These are phyloP conservation scores for Idaea aversata DNA, from an alignment of 2,888 invertebrate genomes.

Conservation along the genomic window DNA sequence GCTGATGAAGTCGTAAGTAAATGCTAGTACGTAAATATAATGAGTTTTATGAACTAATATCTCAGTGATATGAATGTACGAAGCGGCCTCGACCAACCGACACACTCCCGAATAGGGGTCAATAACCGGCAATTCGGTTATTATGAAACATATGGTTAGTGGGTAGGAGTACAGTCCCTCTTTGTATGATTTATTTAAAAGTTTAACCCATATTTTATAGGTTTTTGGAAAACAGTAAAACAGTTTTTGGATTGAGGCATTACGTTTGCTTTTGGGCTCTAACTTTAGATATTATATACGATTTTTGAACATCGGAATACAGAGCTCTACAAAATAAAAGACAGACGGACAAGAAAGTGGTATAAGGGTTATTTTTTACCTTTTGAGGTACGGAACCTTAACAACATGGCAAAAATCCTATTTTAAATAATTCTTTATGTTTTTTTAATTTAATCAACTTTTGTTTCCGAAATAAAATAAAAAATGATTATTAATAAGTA, in stretches of 20 bases:
- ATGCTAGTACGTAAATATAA: neutral
- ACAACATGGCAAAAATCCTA: too few species aligned
- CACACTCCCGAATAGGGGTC: slow-evolving; percentile 65
- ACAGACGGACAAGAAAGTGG: too few species aligned
- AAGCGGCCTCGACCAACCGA: slow-evolving; percentile 75
- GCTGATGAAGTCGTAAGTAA: too few species aligned
- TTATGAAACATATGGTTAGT: slow-evolving; percentile 44
- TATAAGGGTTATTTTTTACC: too few species aligned
- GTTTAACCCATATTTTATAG: neutral
- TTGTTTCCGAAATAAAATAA: too few species aligned
- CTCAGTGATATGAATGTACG: slow-evolving; percentile 56
- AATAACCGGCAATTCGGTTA: slow-evolving; percentile 68
- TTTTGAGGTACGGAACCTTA: too few species aligned
- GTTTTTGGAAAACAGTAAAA: neutral
- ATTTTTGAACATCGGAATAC: too few species aligned
- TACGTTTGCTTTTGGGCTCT: neutral
- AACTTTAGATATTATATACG: neutral
- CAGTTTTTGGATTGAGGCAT: too few species aligned
- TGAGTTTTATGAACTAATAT: slow-evolving; percentile 34
- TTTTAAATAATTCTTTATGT: too few species aligned
- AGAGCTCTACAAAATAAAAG: too few species aligned
- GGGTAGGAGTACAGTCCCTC: neutral
- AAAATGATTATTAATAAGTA: too few species aligned
- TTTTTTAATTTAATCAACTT: too few species aligned
- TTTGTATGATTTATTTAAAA: neutral